Base-by-base conservation (phyloP, 2,113 vertebrate genomes). In the Hystrix brachyura region DNA sequence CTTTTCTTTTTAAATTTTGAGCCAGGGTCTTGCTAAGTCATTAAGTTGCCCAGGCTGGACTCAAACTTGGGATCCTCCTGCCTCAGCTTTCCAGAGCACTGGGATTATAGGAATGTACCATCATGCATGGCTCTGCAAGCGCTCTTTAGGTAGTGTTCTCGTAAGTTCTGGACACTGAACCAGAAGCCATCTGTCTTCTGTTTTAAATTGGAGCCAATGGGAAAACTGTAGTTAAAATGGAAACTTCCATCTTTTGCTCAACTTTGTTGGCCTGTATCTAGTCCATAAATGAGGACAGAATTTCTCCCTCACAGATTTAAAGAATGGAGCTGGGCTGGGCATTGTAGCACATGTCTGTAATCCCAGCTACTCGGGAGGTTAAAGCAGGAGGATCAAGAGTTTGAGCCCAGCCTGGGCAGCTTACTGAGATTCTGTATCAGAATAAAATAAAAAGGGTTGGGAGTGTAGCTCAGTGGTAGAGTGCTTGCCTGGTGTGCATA, bases 181-280 rank as follows among this genome's bases (percentile, higher is more conserved):
- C 62, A 74, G 83, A 95, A 95, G 53, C 19, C 59, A 93, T 46
- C 15, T 93, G 64, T 7, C 11, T 91, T 94, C 62, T 91, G 4
- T 23, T 79, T 76, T 64, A 95, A 87, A 87, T 71, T 88, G 57
- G 90, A 97, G 21, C 10, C 79, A 89, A 7, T 32, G 38, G 87
- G 64, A 91, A 96, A 93, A 79, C 3, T n/a, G 23, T 19, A 69
- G 60, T 81, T 72, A 74, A 91, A 92, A 85, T 17, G 43, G 8
- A 62, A 19, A 74, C 81, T 87, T 89, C n/a, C 34, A 19, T 34
- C 67, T 98, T 82, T 43, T 59, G 25, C 10, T 88, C 46, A 94
- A 32, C 57, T 86, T 46, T 60, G 51, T 57, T 48, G 78, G 65
- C 76, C 32, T 84, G 14, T 43, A 46, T 46, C 60, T 91, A 78